Percentiles rank a stretch among this genome's conserved stretches.
Conservation (phyloP, 2,797 vertebrate species). For the Lutjanus argentimaculatus region DNA sequence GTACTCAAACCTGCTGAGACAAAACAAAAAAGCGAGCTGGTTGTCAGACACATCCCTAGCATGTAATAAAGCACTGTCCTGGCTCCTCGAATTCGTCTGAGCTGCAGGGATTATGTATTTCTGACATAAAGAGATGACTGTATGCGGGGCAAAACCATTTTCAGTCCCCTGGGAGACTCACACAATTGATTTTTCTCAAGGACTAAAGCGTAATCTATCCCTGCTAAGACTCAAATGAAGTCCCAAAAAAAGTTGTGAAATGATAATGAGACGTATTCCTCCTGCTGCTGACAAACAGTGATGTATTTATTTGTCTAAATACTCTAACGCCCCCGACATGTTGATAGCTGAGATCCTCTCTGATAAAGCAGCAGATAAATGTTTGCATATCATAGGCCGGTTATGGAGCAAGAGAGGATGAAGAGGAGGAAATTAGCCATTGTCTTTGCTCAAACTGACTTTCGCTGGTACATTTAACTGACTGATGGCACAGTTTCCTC, state of each 20-base stretch:
- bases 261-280: conserved; percentile 48
- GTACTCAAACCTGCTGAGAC: conserved; percentile 75
- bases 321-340: not conserved
- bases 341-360: conserved; percentile 33
- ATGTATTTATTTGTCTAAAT: conserved; percentile 52
- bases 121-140: conserved; percentile 75
- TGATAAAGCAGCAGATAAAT: conserved; percentile 58
- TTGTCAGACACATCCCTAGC: conserved; percentile 72
- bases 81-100: conserved; percentile 63
- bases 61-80: conserved; percentile 75
- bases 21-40: conserved; percentile 69
- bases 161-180: conserved; percentile 48
- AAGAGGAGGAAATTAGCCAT: conserved; percentile 66
- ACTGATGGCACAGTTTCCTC: conserved; percentile 61
- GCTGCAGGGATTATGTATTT: conserved; percentile 73
- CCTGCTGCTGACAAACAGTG: conserved; percentile 32
- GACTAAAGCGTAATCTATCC: conserved; percentile 72
- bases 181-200: conserved; percentile 76
- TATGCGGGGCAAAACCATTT: conserved; percentile 58
- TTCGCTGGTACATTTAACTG: conserved; percentile 70
- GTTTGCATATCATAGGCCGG: conserved; percentile 35
- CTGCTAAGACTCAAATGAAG: conserved; percentile 57
- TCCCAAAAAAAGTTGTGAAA: conserved; percentile 55
- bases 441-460: conserved; percentile 57
- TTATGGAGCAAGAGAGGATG: conserved; percentile 41